These are phyloP conservation scores for Notamacropus eugenii DNA, from an alignment of 2,797 vertebrate species.

Conservation along the genomic window DNA sequence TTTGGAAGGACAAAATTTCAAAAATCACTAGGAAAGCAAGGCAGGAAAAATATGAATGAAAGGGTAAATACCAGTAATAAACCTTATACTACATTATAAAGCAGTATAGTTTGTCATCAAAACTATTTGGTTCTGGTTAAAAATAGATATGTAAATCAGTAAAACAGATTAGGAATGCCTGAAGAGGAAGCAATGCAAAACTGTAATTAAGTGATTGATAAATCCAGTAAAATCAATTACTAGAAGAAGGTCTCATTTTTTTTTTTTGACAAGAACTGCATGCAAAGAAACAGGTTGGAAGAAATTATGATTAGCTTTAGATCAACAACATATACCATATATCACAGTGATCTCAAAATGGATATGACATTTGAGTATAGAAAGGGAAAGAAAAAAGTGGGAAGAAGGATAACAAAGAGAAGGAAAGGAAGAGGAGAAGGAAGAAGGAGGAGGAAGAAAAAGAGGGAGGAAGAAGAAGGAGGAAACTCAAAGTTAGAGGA, in stretches of 20 bases:
- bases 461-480: background rate
- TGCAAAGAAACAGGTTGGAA: background rate
- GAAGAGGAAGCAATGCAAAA: background rate
- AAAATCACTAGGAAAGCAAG: background rate
- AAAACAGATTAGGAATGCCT: background rate
- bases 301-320: background rate
- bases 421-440: background rate
- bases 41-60: background rate
- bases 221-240: background rate
- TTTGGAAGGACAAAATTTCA: background rate
- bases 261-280: background rate
- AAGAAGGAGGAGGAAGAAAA: background rate
- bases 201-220: background rate
- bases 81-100: background rate
- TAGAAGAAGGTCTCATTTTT: background rate
- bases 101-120: background rate
- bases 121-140: background rate
- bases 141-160: background rate
- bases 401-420: background rate
- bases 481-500: background rate
- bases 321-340: background rate
- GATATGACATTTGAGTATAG: background rate
- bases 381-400: background rate
- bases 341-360: background rate
- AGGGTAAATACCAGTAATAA: background rate